phyloP scores from a whole-genome alignment of 2,888 invertebrate genomes.

The Anthophora plumipes region DNA sequence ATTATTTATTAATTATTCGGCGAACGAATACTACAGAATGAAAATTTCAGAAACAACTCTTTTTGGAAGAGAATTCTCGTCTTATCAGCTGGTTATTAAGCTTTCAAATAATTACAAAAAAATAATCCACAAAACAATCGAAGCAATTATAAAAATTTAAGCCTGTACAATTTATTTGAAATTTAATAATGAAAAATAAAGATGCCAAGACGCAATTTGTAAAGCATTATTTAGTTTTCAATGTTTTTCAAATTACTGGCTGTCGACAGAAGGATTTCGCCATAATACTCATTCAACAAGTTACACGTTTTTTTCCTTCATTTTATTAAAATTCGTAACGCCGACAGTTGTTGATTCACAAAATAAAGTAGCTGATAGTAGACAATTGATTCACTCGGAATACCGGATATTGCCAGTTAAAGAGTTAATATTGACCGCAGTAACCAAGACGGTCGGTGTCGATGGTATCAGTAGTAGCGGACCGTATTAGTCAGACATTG shows the following conservation, averaged over 20 bases:
- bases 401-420: constrained; percentile 48
- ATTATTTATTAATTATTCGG: no score
- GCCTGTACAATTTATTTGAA: not conserved
- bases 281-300: constrained; percentile 5
- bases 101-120: no score
- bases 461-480: constrained; percentile 49
- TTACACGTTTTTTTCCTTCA: not conserved
- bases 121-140: no score
- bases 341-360: constrained; percentile 1
- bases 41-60: no score
- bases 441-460: constrained; percentile 17
- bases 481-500: constrained; percentile 38
- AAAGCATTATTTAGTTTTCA: not conserved
- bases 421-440: constrained; percentile 53
- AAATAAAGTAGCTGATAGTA: constrained; percentile 8
- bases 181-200: not conserved
- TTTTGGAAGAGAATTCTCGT: no score
- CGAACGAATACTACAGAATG: no score
- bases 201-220: not conserved
- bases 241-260: not conserved
- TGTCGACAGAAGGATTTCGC: not conserved
- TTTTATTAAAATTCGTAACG: not conserved
- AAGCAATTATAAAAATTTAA: no score
- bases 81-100: no score
- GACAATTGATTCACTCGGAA: constrained; percentile 18